phyloP scores from a whole-genome alignment of 1,140 invertebrate species.

The Macrotrachela quadricornifera region DNA sequence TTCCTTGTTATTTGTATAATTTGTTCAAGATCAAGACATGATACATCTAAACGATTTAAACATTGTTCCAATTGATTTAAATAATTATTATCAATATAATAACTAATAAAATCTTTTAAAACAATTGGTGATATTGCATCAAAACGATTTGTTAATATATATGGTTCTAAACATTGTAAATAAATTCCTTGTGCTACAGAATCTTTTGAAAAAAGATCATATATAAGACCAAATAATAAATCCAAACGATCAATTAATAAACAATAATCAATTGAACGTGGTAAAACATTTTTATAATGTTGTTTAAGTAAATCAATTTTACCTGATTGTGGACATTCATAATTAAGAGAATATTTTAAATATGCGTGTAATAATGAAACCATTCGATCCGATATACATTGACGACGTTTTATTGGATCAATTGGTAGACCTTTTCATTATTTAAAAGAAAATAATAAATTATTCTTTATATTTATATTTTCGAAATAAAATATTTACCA shows the following conservation, averaged over 20 bases:
- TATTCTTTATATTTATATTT: too few species aligned
- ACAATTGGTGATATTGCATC: slow-evolving; percentile 33
- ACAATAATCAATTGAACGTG: slow-evolving; percentile 16
- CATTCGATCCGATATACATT: slow-evolving; percentile 40
- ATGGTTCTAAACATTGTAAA: slow-evolving; percentile 37
- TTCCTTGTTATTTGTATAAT: slow-evolving; percentile 52
- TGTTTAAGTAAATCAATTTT: slow-evolving; percentile 14
- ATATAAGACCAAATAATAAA: slow-evolving; percentile 32
- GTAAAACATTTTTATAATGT: slow-evolving; percentile 15
- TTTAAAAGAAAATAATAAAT: too few species aligned
- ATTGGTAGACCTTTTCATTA: slow-evolving; percentile 29
- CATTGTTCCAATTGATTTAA: slow-evolving; percentile 50
- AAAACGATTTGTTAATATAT: slow-evolving; percentile 35
- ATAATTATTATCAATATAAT: slow-evolving; percentile 30
- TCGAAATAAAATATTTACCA: too few species aligned
- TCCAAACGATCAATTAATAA: slow-evolving; percentile 19
- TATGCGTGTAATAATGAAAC: slow-evolving; percentile 16
- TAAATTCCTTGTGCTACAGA: slow-evolving; percentile 30
- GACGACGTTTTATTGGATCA: slow-evolving; percentile 36
- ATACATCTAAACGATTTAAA: slow-evolving; percentile 55
- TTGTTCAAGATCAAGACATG: slow-evolving; percentile 68
- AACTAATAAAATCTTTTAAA: slow-evolving; percentile 36
- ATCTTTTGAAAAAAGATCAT: slow-evolving; percentile 30
- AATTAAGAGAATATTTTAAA: slow-evolving; percentile 14
- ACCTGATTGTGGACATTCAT: slow-evolving; percentile 13